phyloP scores from a whole-genome alignment of 92 coral and sea anemone species.

The Phenganax marumi region DNA sequence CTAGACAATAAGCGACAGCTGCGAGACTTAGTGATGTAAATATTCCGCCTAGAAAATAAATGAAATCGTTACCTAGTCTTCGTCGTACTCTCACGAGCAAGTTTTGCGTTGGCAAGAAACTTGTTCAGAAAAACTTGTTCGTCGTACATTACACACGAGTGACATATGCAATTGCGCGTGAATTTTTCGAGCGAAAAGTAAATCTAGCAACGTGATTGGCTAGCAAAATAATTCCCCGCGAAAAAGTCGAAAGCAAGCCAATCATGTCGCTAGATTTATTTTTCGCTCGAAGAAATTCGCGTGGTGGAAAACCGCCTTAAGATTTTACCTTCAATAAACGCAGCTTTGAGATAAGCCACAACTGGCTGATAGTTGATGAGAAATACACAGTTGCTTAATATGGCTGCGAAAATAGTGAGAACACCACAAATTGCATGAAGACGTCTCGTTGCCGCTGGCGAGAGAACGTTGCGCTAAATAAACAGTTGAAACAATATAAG shows the following conservation, averaged over 20 bases:
- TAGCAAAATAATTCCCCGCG: too few relatives aligned
- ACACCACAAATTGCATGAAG: conserved; percentile 74
- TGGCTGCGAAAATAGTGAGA: conserved; percentile 55
- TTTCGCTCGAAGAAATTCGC: too few relatives aligned
- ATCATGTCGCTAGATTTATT: too few relatives aligned
- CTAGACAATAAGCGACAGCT: conserved; percentile 29
- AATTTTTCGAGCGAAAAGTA: too few relatives aligned
- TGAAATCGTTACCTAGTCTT: too few relatives aligned
- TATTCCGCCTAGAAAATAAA: conserved; percentile 10
- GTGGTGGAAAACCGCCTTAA: too few relatives aligned
- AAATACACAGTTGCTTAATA: conserved; percentile 90
- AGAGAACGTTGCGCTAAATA: conserved; percentile 58
- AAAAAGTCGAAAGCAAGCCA: too few relatives aligned
- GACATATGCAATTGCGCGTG: background rate
- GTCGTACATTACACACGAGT: background rate
- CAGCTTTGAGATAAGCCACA: conserved; percentile 62
- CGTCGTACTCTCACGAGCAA: too few relatives aligned
- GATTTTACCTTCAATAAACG: conserved; percentile 63
- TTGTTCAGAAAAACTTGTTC: background rate
- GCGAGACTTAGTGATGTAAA: background rate
- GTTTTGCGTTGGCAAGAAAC: too few relatives aligned
- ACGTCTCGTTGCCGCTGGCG: conserved; percentile 78
- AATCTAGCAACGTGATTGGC: too few relatives aligned
- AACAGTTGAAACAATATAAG: background rate
- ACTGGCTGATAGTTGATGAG: conserved; percentile 70